A percentile compares a stretch with the other conserved stretches of the same genome.
Evolutionary conservation across 2,113 vertebrate genomes (phyloP).

Genomic region (Trichomycterus rosablanca): DNA sequence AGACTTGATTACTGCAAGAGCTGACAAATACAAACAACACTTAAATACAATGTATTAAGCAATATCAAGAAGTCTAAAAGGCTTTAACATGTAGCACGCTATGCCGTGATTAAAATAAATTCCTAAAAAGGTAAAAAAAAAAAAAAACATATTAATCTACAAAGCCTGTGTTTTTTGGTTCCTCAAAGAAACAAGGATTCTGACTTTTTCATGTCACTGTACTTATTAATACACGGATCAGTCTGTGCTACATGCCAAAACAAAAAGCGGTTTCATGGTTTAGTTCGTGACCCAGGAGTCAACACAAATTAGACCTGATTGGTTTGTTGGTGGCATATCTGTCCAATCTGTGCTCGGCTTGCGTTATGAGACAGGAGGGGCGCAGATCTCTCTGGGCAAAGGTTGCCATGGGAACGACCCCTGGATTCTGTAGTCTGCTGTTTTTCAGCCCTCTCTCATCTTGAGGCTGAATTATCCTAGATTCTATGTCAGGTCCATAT

Average conservation of each 20-base stretch:
- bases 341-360: conserved; percentile 64
- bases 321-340: conserved; percentile 63
- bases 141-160: too few relatives aligned
- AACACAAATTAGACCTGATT: conserved; percentile 64
- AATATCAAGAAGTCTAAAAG: too few relatives aligned
- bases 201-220: too few relatives aligned
- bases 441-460: conserved; percentile 62
- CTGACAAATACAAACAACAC: too few relatives aligned
- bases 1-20: too few relatives aligned
- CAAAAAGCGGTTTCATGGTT: conserved; percentile 50
- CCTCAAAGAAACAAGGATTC: too few relatives aligned
- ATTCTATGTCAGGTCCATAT: conserved; percentile 69
- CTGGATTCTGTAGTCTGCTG: conserved; percentile 64
- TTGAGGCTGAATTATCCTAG: conserved; percentile 59
- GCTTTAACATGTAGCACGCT: too few relatives aligned
- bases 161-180: too few relatives aligned
- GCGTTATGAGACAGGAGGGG: conserved; percentile 49
- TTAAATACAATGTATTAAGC: too few relatives aligned
- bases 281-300: conserved; percentile 63
- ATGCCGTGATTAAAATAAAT: too few relatives aligned
- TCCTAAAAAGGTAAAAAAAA: too few relatives aligned
- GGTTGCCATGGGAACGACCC: conserved; percentile 73
- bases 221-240: not conserved
- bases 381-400: conserved; percentile 59
- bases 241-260: conserved; percentile 41